Conservation (phyloP, 2,888 invertebrate species). For the Germaria angustata region DNA sequence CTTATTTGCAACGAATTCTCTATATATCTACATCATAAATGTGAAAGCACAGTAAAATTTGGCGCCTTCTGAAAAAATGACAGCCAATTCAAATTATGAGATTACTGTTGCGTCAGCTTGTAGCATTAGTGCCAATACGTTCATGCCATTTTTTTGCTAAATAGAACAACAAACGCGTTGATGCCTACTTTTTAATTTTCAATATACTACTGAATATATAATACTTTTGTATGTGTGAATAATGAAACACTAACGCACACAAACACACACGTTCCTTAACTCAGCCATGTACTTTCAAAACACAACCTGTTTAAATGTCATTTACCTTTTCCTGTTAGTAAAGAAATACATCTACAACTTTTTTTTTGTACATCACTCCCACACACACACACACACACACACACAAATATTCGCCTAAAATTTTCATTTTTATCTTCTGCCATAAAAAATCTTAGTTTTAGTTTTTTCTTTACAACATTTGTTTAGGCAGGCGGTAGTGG, state of each 20-base stretch:
- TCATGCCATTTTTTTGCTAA: no score
- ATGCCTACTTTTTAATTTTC: conserved; percentile 10
- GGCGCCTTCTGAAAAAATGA: no score
- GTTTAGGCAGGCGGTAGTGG: neutral
- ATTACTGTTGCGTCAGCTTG: no score
- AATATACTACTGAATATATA: no score
- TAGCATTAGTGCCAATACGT: no score
- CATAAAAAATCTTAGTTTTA: conserved; percentile 13
- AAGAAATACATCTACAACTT: neutral
- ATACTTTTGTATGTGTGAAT: no score
- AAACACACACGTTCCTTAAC: neutral
- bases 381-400: neutral
- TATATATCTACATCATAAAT: no score
- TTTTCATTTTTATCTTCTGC: conserved; percentile 26
- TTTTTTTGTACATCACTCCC: neutral
- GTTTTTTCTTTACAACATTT: conserved; percentile 12
- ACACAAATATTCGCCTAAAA: conserved; percentile 1
- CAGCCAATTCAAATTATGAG: no score
- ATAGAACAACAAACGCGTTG: no score
- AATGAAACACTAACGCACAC: no score
- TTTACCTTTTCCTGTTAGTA: conserved; percentile 49
- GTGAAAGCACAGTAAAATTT: no score
- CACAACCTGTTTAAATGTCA: conserved; percentile 64
- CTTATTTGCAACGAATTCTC: no score
- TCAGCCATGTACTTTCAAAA: neutral